phyloP scores from a whole-genome alignment of 1,140 invertebrate species.

The Chrysomallon squamiferum region DNA sequence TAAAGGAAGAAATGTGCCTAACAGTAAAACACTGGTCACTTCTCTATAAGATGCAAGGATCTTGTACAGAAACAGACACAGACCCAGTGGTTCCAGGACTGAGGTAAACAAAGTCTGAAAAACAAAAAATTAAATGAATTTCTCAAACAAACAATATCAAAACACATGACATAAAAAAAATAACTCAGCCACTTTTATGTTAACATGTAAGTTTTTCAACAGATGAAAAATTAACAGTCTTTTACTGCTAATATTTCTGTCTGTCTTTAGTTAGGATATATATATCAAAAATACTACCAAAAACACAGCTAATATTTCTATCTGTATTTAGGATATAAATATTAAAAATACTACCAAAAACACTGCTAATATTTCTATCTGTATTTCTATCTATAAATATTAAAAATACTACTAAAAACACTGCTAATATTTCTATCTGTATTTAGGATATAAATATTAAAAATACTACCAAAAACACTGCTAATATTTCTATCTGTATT shows the following conservation, averaged over 20 bases:
- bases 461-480: too few relatives aligned
- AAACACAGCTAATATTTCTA: too few relatives aligned
- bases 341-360: too few relatives aligned
- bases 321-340: too few relatives aligned
- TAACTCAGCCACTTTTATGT: background rate
- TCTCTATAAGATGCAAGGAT: background rate
- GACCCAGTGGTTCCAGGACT: conserved; percentile 21
- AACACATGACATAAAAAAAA: background rate
- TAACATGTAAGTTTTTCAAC: background rate
- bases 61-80: conserved; percentile 18
- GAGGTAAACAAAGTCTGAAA: conserved; percentile 20
- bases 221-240: background rate
- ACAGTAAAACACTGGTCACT: background rate
- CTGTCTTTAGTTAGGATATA: background rate
- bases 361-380: background rate
- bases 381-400: too few relatives aligned
- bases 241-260: background rate
- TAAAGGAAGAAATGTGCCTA: conserved; percentile 15
- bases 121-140: too few relatives aligned
- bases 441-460: too few relatives aligned
- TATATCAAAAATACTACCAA: too few relatives aligned
- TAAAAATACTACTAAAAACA: too few relatives aligned
- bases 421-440: too few relatives aligned
- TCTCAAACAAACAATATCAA: conserved; percentile 2
- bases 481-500: too few relatives aligned